Evolutionary conservation across 2,888 invertebrate species (phyloP), one percentile per base, ranked within the genome.

Genomic region (Rotaria magnacalcarata): DNA sequence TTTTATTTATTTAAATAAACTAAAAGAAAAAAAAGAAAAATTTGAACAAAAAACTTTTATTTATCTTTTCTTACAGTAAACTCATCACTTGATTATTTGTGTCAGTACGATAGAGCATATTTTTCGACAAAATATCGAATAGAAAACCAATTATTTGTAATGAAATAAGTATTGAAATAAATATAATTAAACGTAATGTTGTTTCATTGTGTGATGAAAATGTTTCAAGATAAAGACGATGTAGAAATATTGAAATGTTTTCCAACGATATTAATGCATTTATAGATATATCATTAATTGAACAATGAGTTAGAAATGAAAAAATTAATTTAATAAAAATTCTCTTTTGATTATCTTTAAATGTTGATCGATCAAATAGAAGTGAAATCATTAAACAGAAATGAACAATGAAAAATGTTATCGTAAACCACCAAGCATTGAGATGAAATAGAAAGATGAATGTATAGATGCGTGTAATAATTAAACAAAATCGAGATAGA

Each of bases 241-340:
- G 80, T 47, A 80, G 19, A 80, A 80, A 80, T 14, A 80, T 80
- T 19, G 24, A 80, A 24, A 80, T 80, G 47, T 80, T 80, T n/a
- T 80, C 80, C 2, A 80, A 7, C 47, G 43, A 80, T 43, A 80
- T 24, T 14, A 80, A n/a, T n/a, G 80, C 24, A 80, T 80, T 43
- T 11, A 80, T n/a, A 2, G 47, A 80, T 24, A 80, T 80, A 80
- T 80, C 80, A 47, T 80, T 24, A 24, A 80, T 47, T 47, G 80
- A 80, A 24, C 21, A n/a, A n/a, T 80, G 47, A 4, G 43, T n/a
- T 47, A 80, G 16, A 80, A 80, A 43, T 0, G 47, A 80, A 21
- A 47, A 47, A 3, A 80, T 11, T n/a, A 80, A 21, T 80, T 80
- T 21, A 47, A 80, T 34, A 80, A 80, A 80, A 19, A 80, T n/a